A percentile compares a stretch with the other conserved stretches of the same genome.
Conservation (phyloP, 2,797 vertebrate genomes). For the Molothrus ater region DNA sequence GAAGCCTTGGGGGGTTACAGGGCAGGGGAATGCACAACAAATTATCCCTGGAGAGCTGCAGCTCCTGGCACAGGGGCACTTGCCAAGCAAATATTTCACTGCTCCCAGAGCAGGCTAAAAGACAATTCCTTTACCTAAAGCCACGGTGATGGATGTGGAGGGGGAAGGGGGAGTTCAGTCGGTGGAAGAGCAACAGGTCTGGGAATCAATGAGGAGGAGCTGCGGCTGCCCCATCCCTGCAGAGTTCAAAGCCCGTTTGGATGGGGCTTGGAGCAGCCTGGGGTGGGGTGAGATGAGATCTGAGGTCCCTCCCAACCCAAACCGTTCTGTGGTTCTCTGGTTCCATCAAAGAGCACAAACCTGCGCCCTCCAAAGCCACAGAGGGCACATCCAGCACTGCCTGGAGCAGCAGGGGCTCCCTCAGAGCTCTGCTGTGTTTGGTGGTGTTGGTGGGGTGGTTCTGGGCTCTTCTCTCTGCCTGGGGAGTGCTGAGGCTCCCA, state of each 20-base stretch:
- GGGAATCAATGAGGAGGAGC: not conserved
- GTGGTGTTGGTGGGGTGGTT: not conserved
- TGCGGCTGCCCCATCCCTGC: not conserved
- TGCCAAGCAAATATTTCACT: constrained; percentile 22
- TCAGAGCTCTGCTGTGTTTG: not conserved
- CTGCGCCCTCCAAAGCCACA: not conserved
- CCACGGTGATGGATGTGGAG: not conserved
- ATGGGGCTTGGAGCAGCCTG: not conserved
- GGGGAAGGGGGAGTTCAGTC: not conserved
- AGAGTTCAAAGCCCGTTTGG: not conserved
- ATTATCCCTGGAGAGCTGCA: not conserved
- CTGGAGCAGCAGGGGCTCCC: not conserved
- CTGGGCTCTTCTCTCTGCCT: not conserved
- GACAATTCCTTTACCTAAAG: not conserved
- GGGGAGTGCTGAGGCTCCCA: not conserved
- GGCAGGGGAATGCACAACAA: not conserved
- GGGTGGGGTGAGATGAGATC: not conserved
- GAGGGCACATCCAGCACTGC: fast-evolving
- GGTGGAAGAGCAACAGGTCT: not conserved
- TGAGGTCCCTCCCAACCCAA: not conserved
- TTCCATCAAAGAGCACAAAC: not conserved
- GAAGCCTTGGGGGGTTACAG: not conserved
- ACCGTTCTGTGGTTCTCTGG: not conserved
- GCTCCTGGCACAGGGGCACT: not conserved
- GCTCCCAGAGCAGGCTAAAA: not conserved